phyloP scores from a whole-genome alignment of 1,140 invertebrate genomes.

The Chironomus tepperi region DNA sequence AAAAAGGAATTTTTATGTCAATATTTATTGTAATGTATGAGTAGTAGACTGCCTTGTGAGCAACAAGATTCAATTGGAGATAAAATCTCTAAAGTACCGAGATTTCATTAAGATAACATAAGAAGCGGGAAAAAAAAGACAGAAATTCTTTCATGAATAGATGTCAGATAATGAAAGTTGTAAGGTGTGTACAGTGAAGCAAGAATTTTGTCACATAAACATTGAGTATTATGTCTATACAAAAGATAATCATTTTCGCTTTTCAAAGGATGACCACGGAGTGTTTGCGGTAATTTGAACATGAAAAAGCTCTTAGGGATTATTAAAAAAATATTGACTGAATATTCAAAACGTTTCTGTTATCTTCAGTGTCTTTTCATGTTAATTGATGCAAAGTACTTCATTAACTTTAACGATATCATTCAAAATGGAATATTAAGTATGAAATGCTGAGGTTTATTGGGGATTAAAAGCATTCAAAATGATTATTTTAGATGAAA shows the following conservation, averaged over 20 bases:
- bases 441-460: too few relatives aligned
- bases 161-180: too few relatives aligned
- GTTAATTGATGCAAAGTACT: constrained; percentile 1
- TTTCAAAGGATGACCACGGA: too few relatives aligned
- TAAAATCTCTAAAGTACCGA: not conserved
- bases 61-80: not conserved
- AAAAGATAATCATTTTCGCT: not conserved
- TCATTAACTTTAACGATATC: not conserved
- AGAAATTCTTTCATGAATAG: not conserved
- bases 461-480: too few relatives aligned
- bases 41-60: not conserved
- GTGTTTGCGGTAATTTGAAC: too few relatives aligned
- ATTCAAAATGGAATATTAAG: not conserved
- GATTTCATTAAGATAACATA: not conserved
- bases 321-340: too few relatives aligned
- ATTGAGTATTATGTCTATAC: not conserved
- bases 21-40: not conserved
- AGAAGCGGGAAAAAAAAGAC: not conserved
- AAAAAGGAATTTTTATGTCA: not conserved
- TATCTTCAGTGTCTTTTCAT: not conserved
- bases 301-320: too few relatives aligned
- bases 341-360: too few relatives aligned
- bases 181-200: not conserved
- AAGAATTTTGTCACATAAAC: not conserved
- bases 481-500: too few relatives aligned